phyloP scores from a whole-genome alignment of 2,113 vertebrate species.

The Delphinus delphis region DNA sequence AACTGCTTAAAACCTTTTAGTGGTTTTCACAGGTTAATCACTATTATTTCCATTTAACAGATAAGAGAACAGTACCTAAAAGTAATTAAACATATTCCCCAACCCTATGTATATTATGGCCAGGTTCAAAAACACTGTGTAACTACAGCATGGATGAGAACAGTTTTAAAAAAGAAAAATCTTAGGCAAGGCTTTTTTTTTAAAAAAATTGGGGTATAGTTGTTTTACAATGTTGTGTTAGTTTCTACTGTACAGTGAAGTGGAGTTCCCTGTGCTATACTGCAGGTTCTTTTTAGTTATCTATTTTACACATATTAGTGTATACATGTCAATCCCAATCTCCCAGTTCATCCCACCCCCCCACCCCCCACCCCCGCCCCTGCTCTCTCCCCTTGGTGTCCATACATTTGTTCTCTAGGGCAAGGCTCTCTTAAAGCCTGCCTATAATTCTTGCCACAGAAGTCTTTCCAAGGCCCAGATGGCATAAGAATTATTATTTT shows the following conservation, averaged over 20 bases:
- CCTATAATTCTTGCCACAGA: background rate
- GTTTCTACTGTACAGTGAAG: no score
- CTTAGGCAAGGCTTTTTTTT: background rate
- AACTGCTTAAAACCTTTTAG: background rate
- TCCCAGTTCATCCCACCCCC: no score
- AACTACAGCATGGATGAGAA: background rate
- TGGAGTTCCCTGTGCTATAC: no score
- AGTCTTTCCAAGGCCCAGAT: background rate
- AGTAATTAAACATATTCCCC: slow-evolving; percentile 6
- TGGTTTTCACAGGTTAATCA: slow-evolving; percentile 21
- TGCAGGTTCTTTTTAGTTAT: no score
- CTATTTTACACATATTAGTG: no score
- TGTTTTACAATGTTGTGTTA: no score
- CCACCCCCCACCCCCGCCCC: no score
- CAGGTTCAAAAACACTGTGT: slow-evolving; percentile 24
- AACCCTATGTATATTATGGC: background rate
- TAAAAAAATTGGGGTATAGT: no score
- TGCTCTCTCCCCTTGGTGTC: no score
- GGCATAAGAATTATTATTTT: background rate
- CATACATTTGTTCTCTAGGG: background rate
- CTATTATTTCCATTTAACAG: slow-evolving; percentile 48
- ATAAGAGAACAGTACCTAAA: background rate
- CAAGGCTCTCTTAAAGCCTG: background rate
- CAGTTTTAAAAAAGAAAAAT: background rate
- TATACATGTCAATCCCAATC: no score